phyloP scores from a whole-genome alignment of 2,888 invertebrate species.

The Zonitis immaculata region DNA sequence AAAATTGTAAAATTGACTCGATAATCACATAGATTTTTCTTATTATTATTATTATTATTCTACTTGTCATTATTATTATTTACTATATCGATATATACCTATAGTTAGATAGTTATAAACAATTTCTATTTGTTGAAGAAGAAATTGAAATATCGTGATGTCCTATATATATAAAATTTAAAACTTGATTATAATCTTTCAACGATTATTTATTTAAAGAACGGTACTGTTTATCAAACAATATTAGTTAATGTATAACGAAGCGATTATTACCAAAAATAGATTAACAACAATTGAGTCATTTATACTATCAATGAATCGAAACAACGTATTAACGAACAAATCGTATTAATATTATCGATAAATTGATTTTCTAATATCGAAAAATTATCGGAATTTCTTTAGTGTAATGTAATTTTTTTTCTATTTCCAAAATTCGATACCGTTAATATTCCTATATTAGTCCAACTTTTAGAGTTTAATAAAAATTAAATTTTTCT shows the following conservation, averaged over 20 bases:
- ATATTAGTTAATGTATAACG: background rate
- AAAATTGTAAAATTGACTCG: background rate
- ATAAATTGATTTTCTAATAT: too few species aligned
- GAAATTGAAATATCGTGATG: conserved; percentile 1
- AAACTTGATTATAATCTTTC: background rate
- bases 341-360: too few species aligned
- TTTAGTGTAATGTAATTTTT: too few species aligned
- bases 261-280: background rate
- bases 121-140: background rate
- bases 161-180: conserved; percentile 1
- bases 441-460: too few species aligned
- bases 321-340: too few species aligned
- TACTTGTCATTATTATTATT: too few species aligned
- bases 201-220: conserved; percentile 1
- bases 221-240: background rate
- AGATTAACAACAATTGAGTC: background rate
- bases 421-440: too few species aligned
- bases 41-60: too few species aligned
- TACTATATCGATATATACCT: background rate
- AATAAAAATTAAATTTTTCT: too few species aligned
- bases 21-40: background rate
- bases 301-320: too few species aligned
- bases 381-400: too few species aligned
- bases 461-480: too few species aligned
- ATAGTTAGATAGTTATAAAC: background rate